phyloP scores from a whole-genome alignment of 2,113 vertebrate genomes.

The Camarhynchus parvulus region DNA sequence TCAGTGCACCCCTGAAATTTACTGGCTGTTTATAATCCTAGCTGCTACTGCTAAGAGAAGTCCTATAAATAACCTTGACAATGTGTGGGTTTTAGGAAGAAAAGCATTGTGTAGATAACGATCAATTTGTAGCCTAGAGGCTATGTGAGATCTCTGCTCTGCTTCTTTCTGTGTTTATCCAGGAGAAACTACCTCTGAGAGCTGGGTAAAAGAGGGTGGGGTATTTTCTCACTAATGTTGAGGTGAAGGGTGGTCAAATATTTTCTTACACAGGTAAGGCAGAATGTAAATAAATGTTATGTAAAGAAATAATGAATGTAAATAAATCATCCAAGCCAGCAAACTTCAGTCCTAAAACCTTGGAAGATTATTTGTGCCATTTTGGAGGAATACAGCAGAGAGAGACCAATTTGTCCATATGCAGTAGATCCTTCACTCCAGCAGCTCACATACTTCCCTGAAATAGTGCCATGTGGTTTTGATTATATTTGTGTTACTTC shows the following conservation, averaged over 20 bases:
- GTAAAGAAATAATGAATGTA: neutral
- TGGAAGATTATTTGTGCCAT: neutral
- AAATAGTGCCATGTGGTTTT: neutral
- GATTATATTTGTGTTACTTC: conserved; percentile 1
- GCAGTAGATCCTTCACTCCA: neutral
- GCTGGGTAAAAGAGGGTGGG: neutral
- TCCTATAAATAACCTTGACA: conserved; percentile 14
- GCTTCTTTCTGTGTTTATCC: neutral
- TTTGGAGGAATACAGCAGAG: neutral
- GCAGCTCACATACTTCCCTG: neutral
- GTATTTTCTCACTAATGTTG: neutral
- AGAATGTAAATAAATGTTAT: neutral
- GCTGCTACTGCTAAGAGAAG: neutral
- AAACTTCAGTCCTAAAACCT: neutral
- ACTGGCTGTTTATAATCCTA: conserved; percentile 6
- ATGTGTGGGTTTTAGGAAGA: neutral
- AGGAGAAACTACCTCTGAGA: neutral
- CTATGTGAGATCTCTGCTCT: neutral
- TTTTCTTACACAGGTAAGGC: neutral
- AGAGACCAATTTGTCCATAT: neutral
- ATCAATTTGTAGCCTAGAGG: neutral
- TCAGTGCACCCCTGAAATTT: conserved; percentile 8
- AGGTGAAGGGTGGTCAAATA: neutral
- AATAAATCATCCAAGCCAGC: neutral
- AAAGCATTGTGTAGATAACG: neutral